Evolutionary conservation across 1,140 invertebrate genomes (phyloP).

Genomic region (Druon quercuslanigerum): DNA sequence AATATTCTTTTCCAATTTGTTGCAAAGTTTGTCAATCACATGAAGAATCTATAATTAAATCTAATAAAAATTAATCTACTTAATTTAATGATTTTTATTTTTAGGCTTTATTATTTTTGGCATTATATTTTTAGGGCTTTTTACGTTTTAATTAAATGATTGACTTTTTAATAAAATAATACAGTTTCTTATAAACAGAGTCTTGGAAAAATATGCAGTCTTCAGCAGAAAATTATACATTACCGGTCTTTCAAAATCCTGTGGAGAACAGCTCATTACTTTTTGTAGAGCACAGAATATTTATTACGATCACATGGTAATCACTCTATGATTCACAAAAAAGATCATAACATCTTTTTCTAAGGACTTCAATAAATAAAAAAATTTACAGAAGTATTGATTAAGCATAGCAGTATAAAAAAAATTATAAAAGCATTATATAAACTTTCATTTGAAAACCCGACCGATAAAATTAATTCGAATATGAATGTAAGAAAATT

Average conservation of each 20-base stretch:
- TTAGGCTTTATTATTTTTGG: not conserved
- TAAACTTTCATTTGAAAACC: constrained; percentile 2
- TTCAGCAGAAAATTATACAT: constrained; percentile 52
- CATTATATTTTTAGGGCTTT: not conserved
- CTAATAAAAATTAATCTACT: not conserved
- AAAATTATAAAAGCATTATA: constrained; percentile 33
- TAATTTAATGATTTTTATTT: not conserved
- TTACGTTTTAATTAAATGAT: not conserved
- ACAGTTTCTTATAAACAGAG: not conserved
- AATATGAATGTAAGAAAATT: not conserved
- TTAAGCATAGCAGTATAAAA: too few species aligned
- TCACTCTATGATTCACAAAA: not conserved
- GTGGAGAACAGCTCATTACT: constrained; percentile 13
- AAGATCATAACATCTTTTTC: constrained; percentile 2
- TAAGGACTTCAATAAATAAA: not conserved
- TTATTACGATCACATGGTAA: constrained; percentile 49
- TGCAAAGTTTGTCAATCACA: constrained; percentile 25
- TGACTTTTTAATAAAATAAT: not conserved
- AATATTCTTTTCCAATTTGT: constrained; percentile 35
- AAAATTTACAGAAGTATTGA: constrained; percentile 42
- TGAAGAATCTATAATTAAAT: not conserved
- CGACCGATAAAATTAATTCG: not conserved
- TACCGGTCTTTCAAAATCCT: constrained; percentile 38
- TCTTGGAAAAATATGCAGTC: constrained; percentile 37
- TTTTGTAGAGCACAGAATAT: constrained; percentile 41